Evolutionary conservation across 2,797 vertebrate genomes (phyloP).

Genomic region (Oreochromis grahami): DNA sequence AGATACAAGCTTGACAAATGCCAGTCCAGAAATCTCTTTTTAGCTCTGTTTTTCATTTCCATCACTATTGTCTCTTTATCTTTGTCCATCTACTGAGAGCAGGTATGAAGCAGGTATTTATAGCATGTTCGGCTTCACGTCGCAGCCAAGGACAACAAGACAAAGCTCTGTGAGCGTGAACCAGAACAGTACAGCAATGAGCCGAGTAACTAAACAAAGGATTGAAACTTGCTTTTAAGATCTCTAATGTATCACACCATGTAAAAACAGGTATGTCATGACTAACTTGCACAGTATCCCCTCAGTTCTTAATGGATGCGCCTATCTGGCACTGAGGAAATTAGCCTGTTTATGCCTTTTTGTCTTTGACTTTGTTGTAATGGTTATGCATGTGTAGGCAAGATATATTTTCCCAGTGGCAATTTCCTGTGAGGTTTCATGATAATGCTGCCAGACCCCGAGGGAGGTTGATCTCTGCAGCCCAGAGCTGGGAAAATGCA

Average conservation of each 20-base stretch:
- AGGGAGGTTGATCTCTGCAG: background rate
- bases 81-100: background rate
- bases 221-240: background rate
- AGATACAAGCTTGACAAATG: background rate
- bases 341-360: background rate
- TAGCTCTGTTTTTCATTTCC: background rate
- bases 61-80: background rate
- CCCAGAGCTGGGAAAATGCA: background rate
- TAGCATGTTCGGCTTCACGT: background rate
- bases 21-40: background rate
- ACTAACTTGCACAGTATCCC: background rate
- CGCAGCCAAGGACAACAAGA: background rate
- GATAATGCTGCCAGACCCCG: background rate
- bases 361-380: background rate
- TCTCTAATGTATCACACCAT: background rate
- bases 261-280: background rate
- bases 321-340: background rate
- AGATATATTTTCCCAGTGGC: background rate
- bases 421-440: slow-evolving; percentile 8
- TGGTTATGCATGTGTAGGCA: background rate
- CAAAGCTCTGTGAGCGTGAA: background rate
- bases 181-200: background rate
- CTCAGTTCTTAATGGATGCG: background rate
- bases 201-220: background rate
- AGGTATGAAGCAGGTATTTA: background rate